Conservation (phyloP, 2,113 vertebrate species). For the Brachypodius melanocephalos region DNA sequence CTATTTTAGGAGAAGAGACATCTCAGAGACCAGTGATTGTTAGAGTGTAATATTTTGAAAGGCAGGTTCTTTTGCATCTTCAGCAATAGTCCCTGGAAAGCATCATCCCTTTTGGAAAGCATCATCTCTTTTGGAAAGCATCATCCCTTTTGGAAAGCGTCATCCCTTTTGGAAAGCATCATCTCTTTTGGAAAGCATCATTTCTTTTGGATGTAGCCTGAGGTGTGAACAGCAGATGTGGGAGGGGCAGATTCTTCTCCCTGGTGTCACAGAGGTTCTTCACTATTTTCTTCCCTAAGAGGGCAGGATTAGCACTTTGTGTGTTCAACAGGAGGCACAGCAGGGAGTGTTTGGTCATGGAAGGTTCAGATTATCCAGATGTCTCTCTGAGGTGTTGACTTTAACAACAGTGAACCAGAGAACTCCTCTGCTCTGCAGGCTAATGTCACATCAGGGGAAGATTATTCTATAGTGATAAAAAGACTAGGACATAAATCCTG, state of each 20-base stretch:
- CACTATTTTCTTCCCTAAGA: background rate
- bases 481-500: conserved; percentile 13
- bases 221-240: background rate
- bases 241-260: background rate
- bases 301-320: background rate
- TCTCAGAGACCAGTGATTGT: background rate
- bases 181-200: background rate
- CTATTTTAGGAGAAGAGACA: background rate
- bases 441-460: background rate
- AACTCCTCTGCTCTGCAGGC: background rate
- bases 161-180: background rate
- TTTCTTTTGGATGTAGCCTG: background rate
- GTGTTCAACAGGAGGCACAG: background rate
- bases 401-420: background rate
- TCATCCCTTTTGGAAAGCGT: background rate
- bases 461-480: background rate
- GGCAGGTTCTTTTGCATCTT: background rate
- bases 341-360: background rate
- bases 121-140: background rate
- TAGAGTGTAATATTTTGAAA: background rate
- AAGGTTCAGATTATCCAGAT: background rate
- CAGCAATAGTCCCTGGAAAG: background rate
- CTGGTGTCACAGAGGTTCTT: background rate
- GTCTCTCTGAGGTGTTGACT: background rate
- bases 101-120: background rate